A percentile compares a stretch with the other conserved stretches of the same genome.
These are phyloP conservation scores for Hipposideros armiger DNA, from an alignment of 2,113 vertebrate species.

Conservation along the genomic window DNA sequence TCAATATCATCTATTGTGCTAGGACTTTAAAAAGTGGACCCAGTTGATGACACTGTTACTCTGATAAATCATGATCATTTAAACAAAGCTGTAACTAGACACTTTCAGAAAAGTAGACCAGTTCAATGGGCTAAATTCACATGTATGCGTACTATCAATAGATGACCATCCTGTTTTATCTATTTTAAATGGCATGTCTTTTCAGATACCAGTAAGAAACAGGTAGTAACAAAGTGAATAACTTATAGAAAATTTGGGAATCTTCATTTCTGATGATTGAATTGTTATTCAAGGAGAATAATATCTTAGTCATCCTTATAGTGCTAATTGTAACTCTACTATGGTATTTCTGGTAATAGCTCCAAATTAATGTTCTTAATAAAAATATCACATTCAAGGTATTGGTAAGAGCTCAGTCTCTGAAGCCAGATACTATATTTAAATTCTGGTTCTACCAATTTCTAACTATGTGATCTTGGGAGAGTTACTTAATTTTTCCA, in stretches of 20 bases:
- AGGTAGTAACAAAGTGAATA: background rate
- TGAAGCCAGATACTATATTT: background rate
- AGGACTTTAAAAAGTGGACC: background rate
- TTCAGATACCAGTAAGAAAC: background rate
- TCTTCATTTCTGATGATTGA: background rate
- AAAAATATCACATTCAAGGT: background rate
- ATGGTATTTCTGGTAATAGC: background rate
- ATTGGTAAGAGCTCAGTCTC: background rate
- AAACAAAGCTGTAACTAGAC: slow-evolving; percentile 1
- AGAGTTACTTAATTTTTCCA: background rate
- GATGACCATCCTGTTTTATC: background rate
- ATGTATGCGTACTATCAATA: background rate
- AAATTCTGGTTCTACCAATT: background rate
- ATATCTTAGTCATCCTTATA: background rate
- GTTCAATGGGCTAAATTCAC: background rate
- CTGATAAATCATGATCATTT: background rate
- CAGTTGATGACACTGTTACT: background rate
- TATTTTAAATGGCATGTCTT: slow-evolving; percentile 11
- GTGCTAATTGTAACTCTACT: background rate
- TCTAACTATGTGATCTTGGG: background rate
- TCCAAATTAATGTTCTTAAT: slow-evolving; percentile 6
- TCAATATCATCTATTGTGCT: background rate
- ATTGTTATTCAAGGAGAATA: background rate
- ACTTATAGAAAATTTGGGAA: background rate
- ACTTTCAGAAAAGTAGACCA: background rate